These are phyloP conservation scores for Hypsibius dujardini DNA, from an alignment of 1,140 invertebrate species.

Conservation along the genomic window DNA sequence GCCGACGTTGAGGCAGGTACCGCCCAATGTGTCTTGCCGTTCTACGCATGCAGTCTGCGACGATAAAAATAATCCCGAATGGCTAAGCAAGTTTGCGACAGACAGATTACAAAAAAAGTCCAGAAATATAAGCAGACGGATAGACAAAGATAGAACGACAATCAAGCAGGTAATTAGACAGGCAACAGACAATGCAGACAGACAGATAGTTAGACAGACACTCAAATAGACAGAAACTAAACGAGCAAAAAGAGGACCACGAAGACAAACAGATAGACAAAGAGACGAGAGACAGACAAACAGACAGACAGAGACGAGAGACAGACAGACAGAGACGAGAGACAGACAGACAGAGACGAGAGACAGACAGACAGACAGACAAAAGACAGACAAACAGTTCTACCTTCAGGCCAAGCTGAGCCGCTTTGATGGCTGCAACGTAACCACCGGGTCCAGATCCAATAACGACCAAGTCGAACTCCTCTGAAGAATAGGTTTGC, in stretches of 20 bases:
- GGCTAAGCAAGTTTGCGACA: constrained; percentile 18
- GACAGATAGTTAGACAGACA: too few relatives aligned
- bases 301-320: neutral
- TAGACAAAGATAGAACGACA: too few relatives aligned
- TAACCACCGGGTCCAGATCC: constrained; percentile 96
- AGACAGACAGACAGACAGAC: too few relatives aligned
- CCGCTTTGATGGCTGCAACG: constrained; percentile 95
- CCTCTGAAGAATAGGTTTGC: constrained; percentile 28
- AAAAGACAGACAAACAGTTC: constrained; percentile 12
- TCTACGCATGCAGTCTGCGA: constrained; percentile 82
- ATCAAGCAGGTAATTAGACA: too few relatives aligned
- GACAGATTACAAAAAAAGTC: constrained; percentile 4
- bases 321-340: neutral
- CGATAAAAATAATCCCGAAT: neutral
- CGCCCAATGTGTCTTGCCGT: constrained; percentile 80
- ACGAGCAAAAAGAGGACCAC: too few relatives aligned
- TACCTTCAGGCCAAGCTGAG: constrained; percentile 90
- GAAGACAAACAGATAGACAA: too few relatives aligned
- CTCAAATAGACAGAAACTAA: too few relatives aligned
- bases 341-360: neutral
- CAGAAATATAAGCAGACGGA: too few relatives aligned
- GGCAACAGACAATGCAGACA: too few relatives aligned
- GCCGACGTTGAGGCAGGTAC: constrained; percentile 87
- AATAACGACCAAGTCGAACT: constrained; percentile 88
- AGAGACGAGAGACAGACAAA: too few relatives aligned